Percentiles rank a stretch among this genome's conserved stretches.
Evolutionary conservation across 2,888 invertebrate species (phyloP).

Genomic region (Polyommatus icarus): DNA sequence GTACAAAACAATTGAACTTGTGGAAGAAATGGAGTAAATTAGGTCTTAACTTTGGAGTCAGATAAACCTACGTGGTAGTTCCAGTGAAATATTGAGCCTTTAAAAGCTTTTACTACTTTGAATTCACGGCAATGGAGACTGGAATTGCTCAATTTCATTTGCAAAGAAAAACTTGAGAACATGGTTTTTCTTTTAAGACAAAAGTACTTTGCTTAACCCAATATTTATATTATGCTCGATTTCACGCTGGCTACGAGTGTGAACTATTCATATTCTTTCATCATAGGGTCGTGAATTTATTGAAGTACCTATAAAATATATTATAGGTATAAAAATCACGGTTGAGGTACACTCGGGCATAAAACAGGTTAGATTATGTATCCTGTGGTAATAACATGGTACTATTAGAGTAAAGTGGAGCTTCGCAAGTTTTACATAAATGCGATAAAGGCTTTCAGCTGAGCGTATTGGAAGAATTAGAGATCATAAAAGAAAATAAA

Average conservation of each 20-base stretch:
- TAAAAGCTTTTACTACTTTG: slow-evolving; percentile 29
- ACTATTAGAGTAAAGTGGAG: no score
- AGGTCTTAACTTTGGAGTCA: slow-evolving; percentile 21
- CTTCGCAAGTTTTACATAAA: no score
- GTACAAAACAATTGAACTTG: slow-evolving; percentile 22
- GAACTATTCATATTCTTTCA: slow-evolving; percentile 10
- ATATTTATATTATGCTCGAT: background rate
- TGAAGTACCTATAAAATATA: background rate
- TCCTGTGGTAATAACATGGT: no score
- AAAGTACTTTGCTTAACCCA: slow-evolving; percentile 12
- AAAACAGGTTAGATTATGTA: no score
- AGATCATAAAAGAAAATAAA: no score
- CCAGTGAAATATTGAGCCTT: slow-evolving; percentile 27
- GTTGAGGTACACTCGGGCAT: no score
- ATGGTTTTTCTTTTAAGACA: slow-evolving; percentile 24
- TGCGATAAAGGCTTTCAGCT: no score
- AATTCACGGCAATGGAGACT: slow-evolving; percentile 22
- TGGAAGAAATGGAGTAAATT: slow-evolving; percentile 19
- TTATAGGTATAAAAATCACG: no score
- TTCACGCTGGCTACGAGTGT: background rate
- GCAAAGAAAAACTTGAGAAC: slow-evolving; percentile 25
- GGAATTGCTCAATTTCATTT: slow-evolving; percentile 22
- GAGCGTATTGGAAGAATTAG: no score
- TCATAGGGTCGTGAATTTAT: background rate
- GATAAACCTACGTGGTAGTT: slow-evolving; percentile 22